Base-by-base conservation (phyloP, 2,113 vertebrate species). In the Megalops atlanticus region DNA sequence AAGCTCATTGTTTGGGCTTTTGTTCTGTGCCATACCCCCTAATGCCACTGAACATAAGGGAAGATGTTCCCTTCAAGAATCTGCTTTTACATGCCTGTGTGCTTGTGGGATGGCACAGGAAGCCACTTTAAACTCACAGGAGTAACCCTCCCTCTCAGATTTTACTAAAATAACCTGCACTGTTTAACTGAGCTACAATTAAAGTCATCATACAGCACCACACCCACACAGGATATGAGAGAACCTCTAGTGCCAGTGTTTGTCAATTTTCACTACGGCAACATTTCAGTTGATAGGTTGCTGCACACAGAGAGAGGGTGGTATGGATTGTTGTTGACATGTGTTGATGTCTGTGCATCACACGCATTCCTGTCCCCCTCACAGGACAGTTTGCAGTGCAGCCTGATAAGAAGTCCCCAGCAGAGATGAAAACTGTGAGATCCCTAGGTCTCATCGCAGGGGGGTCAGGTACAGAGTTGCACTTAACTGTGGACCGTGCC, bases 361-460 rank as follows among this genome's bases (percentile, higher is more conserved):
- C 52, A 15, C 52, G 24, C 3, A 58, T 15, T 58, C 52, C 52
- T 24, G 24, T 4, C 52, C 21, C 58, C 79, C 84, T 80, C 85
- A 73, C 80, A 94, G 93, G 93, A 35, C 85, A 82, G 47, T 94
- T 94, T 83, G 86, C 84, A n/a, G 86, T 94, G 82, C 92, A 93
- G 31, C 84, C 88, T 18, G 90, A 89, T 78, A 93, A 93, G 83
- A 94, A 92, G 79, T 91, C 90, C 21, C 84, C 84, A 69, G 84
- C 90, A 16, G 91, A 92, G 83, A 80, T 12, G 0, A 87, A 87
- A 43, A 64, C 80, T 80, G 92, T 81, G 0, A 87, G 80, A 74
- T 86, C 87, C 3, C 54, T 94, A 72, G 92, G 91, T 77, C 92
- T 94, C 88, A 94, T 94, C 47, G 92, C 93, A 10, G 93, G 93